A percentile compares a stretch with the other conserved stretches of the same genome.
These are phyloP conservation scores for Vireo griseus DNA, from an alignment of 2,797 vertebrate genomes.

Conservation along the genomic window DNA sequence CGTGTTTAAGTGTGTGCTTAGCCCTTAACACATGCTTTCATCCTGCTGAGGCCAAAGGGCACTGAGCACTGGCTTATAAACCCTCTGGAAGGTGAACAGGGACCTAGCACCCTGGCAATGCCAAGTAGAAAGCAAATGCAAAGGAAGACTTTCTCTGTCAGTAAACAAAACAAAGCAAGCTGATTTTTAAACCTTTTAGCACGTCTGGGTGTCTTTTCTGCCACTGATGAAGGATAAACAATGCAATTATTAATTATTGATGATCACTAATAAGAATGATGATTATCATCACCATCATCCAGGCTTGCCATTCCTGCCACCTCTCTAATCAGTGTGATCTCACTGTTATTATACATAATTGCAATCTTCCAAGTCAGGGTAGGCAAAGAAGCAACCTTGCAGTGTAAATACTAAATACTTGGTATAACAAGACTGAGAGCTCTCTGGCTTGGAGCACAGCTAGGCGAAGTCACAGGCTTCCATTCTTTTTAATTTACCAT, in stretches of 20 bases:
- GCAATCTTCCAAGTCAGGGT: slow-evolving; percentile 57
- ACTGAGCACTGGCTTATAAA: neutral
- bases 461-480: slow-evolving; percentile 39
- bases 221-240: slow-evolving; percentile 55
- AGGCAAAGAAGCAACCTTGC: slow-evolving; percentile 45
- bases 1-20: neutral
- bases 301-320: slow-evolving; percentile 23
- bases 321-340: slow-evolving; percentile 56
- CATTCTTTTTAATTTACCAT: slow-evolving; percentile 75
- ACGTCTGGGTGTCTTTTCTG: slow-evolving; percentile 7
- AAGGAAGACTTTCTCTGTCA: slow-evolving; percentile 15
- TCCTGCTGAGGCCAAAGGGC: neutral
- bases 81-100: neutral
- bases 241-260: slow-evolving; percentile 64
- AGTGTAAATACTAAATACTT: slow-evolving; percentile 69
- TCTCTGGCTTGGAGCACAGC: slow-evolving; percentile 40
- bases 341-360: slow-evolving; percentile 57
- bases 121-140: neutral
- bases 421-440: slow-evolving; percentile 61
- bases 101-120: neutral
- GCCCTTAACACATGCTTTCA: neutral
- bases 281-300: slow-evolving; percentile 42
- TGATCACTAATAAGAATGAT: slow-evolving; percentile 53
- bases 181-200: slow-evolving; percentile 56
- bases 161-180: slow-evolving; percentile 52